Evolutionary conservation across 2,797 vertebrate genomes (phyloP), one percentile per base, ranked within the genome.

Genomic region (Champsocephalus esox): DNA sequence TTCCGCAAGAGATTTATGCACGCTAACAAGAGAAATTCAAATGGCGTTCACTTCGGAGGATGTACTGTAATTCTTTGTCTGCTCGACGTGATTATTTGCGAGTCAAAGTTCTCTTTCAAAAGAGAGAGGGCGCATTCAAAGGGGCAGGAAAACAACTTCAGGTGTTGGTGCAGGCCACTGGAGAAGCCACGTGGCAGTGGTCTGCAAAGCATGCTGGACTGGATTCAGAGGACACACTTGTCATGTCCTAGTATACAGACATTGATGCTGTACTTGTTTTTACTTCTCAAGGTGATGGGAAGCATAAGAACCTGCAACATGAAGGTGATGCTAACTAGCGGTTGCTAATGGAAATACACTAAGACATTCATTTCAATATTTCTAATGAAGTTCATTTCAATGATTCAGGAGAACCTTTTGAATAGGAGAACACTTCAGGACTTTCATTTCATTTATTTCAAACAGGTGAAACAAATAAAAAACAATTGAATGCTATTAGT

Each of bases 81-180:
- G 62, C 66, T 76, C 51, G 0, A 59, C 51, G 32, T 55, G 24
- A 82, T 86, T 84, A 90, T 91, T 94, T 93, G 91, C 91, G 93
- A 94, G 89, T 93, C 92, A 95, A 95, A 94, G 91, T 87, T 75
- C 57, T 67, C 76, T 88, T 81, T 65, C 55, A 89, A 90, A 90
- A 84, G 71, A 60, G 59, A 73, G 62, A 56, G 62, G 59, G 50
- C 52, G 21, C 62, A 58, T 75, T 60, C 79, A 91, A 77, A 78
- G 70, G 79, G n/a, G 75, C 79, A 79, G 80, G 83, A 72, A 85
- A 88, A 72, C 38, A 72, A 73, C 66, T 60, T 76, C 56, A 80
- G 77, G 70, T 81, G 67, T 67, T 56, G 61, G 70, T 48, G 32
- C 66, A 85, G 58, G 76, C 57, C 55, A 65, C 32, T 62, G 74